Conservation (phyloP, 1,140 invertebrate species). For the Polypedilum pembai region DNA sequence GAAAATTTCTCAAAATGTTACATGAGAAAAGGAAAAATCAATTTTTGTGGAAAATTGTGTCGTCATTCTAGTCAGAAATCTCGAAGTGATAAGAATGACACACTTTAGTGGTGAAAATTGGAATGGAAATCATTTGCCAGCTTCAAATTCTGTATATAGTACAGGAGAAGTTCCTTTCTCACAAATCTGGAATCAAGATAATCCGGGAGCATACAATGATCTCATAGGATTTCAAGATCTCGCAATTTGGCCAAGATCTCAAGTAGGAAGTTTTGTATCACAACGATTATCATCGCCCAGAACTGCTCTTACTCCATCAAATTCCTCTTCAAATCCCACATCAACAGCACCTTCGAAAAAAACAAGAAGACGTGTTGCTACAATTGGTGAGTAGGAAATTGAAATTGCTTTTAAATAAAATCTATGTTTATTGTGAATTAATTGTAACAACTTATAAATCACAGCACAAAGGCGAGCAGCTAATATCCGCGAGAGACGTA, state of each 20-base stretch:
- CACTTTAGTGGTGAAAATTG: slow-evolving; percentile 9
- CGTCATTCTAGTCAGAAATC: slow-evolving; percentile 20
- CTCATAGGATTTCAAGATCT: slow-evolving; percentile 30
- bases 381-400: slow-evolving; percentile 45
- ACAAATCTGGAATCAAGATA: slow-evolving; percentile 24
- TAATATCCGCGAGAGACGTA: slow-evolving; percentile 85
- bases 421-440: no score
- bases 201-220: not conserved
- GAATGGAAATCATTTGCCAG: slow-evolving; percentile 18
- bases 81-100: slow-evolving; percentile 22
- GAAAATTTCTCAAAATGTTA: not conserved
- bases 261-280: slow-evolving; percentile 37
- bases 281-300: slow-evolving; percentile 33
- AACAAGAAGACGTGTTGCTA: slow-evolving; percentile 76
- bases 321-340: slow-evolving; percentile 31
- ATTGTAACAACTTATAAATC: no score
- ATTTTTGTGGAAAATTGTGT: not conserved
- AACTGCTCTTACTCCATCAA: slow-evolving; percentile 28
- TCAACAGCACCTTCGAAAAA: slow-evolving; percentile 54
- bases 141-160: not conserved
- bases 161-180: slow-evolving; percentile 7
- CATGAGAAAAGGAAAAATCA: not conserved
- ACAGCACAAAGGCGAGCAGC: slow-evolving; percentile 78
- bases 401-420: no score
- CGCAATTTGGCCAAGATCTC: slow-evolving; percentile 45